Conservation (phyloP, 2,888 invertebrate genomes). For the Agrilus mali region DNA sequence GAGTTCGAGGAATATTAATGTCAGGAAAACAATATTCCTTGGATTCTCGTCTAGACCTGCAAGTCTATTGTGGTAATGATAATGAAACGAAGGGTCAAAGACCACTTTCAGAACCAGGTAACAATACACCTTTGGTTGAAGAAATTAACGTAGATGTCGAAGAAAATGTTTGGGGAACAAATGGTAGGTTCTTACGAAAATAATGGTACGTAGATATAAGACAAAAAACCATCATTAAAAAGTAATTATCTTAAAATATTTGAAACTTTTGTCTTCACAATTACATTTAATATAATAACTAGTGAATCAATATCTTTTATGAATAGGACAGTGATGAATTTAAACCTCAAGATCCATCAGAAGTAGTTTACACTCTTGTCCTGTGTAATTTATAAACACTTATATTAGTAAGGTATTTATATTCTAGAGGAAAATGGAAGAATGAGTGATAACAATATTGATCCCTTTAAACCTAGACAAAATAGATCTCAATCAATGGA, state of each 20-base stretch:
- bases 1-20: slow-evolving; percentile 79
- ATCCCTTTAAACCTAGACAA: slow-evolving; percentile 30
- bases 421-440: slow-evolving; percentile 1
- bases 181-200: too few species aligned
- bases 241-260: too few species aligned
- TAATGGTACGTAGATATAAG: too few species aligned
- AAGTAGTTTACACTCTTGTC: neutral
- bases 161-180: slow-evolving; percentile 16
- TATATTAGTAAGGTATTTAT: neutral
- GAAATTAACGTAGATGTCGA: slow-evolving; percentile 23
- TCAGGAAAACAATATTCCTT: slow-evolving; percentile 83
- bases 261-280: too few species aligned
- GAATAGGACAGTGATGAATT: too few species aligned
- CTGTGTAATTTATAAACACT: neutral
- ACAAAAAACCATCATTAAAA: too few species aligned
- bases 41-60: slow-evolving; percentile 84
- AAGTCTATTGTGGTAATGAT: slow-evolving; percentile 54
- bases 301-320: too few species aligned
- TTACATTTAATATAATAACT: too few species aligned
- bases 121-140: slow-evolving; percentile 24
- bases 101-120: slow-evolving; percentile 17
- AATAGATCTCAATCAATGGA: slow-evolving; percentile 45
- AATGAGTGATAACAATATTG: neutral
- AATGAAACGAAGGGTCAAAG: slow-evolving; percentile 13
- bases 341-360: too few species aligned